Evolutionary conservation across 2,797 vertebrate genomes (phyloP).

Genomic region (Peromyscus melanophrys): DNA sequence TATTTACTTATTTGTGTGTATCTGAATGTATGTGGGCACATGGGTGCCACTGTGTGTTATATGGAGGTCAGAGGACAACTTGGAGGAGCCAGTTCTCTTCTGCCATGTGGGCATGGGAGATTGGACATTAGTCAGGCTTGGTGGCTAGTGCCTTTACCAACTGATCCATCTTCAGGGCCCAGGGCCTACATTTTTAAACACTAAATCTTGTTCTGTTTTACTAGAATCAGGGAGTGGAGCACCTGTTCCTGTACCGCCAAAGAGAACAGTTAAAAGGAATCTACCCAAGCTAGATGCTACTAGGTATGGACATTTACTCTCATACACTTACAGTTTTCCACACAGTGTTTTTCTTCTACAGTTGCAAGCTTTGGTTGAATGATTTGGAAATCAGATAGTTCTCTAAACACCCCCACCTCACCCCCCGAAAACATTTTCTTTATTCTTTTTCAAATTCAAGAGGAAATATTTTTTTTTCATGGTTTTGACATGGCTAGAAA

Average conservation of each 20-base stretch:
- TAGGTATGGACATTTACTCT: constrained; percentile 89
- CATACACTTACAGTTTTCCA: not conserved
- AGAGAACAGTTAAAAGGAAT: constrained; percentile 92
- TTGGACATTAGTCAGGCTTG: not conserved
- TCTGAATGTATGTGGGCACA: not conserved
- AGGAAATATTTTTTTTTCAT: constrained; percentile 17
- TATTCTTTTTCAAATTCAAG: not conserved
- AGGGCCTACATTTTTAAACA: constrained; percentile 40
- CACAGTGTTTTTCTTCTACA: not conserved
- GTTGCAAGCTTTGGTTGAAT: not conserved
- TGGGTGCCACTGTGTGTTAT: not conserved
- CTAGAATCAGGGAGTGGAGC: constrained; percentile 75
- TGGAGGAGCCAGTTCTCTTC: not conserved
- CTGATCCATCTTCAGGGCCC: not conserved
- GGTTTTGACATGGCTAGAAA: constrained; percentile 40
- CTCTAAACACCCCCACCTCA: not conserved
- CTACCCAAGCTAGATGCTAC: constrained; percentile 96
- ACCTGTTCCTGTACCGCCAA: constrained; percentile 91
- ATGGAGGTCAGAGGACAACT: not conserved
- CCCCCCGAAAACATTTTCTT: not conserved
- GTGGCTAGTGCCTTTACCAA: not conserved
- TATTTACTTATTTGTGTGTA: not conserved
- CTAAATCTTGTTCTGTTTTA: constrained; percentile 66
- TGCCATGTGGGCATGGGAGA: not conserved
- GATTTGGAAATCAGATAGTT: not conserved